These are phyloP conservation scores for Tachycineta bicolor DNA, from an alignment of 2,113 vertebrate genomes.

Conservation along the genomic window DNA sequence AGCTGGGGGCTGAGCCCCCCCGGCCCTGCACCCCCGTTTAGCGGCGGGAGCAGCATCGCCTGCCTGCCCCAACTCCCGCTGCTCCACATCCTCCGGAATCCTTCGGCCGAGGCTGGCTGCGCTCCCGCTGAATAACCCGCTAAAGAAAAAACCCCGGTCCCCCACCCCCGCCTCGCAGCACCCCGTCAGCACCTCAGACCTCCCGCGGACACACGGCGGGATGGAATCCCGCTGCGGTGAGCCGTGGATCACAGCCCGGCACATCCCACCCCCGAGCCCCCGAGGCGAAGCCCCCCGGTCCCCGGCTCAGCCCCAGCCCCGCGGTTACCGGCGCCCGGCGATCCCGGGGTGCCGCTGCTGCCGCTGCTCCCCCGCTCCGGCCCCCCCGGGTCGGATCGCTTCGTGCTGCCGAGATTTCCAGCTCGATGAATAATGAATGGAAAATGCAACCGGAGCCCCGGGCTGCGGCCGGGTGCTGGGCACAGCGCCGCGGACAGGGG, in stretches of 20 bases:
- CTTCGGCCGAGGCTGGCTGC: background rate
- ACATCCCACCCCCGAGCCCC: fast-evolving
- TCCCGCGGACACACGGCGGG: background rate
- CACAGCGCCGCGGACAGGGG: conserved; percentile 1
- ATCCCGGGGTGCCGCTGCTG: background rate
- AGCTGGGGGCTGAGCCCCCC: background rate
- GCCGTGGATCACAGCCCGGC: fast-evolving
- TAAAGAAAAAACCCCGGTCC: background rate
- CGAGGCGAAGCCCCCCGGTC: background rate
- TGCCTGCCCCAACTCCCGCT: background rate
- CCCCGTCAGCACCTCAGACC: background rate
- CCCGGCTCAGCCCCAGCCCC: background rate
- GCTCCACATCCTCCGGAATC: background rate
- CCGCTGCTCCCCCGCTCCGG: background rate
- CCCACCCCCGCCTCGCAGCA: fast-evolving
- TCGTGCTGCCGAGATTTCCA: conserved; percentile 49
- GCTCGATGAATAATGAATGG: conserved; percentile 67
- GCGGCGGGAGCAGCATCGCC: background rate
- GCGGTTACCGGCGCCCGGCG: background rate
- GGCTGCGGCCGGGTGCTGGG: conserved; percentile 17
- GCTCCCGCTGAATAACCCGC: background rate
- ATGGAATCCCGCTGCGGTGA: background rate
- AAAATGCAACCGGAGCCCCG: conserved; percentile 35
- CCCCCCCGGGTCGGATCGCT: background rate
- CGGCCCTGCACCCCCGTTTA: background rate